Conservation (phyloP, 2,113 vertebrate species). For the Menura novaehollandiae region DNA sequence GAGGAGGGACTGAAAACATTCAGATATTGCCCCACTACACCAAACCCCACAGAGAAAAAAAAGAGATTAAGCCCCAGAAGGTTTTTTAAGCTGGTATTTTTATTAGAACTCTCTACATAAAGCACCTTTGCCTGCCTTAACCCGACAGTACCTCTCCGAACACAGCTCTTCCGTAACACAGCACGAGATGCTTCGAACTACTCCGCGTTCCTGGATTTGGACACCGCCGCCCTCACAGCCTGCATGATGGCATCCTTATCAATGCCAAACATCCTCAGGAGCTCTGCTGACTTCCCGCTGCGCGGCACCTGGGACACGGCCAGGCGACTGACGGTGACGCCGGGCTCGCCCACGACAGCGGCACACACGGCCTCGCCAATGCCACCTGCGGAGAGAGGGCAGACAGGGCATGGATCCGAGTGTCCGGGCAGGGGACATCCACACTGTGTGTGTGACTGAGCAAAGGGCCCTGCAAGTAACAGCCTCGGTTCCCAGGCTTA, state of each 20-base stretch:
- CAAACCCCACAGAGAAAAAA: background rate
- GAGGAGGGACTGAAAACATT: background rate
- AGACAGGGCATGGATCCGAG: rapidly evolving
- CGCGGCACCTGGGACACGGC: constrained; percentile 85
- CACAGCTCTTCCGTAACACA: background rate
- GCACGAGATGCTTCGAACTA: constrained; percentile 41
- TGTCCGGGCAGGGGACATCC: rapidly evolving
- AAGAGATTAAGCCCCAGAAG: background rate
- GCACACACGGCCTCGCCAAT: constrained; percentile 86
- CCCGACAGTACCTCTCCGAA: constrained; percentile 11
- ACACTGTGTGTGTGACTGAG: background rate
- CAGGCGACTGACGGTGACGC: constrained; percentile 79
- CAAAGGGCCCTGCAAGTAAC: background rate
- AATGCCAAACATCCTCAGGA: constrained; percentile 90
- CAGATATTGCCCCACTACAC: background rate
- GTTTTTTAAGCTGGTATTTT: constrained; percentile 60
- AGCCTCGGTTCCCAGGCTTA: background rate
- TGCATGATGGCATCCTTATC: constrained; percentile 87
- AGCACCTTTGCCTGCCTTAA: constrained; percentile 37
- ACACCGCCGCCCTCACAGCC: constrained; percentile 79
- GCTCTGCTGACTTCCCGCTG: constrained; percentile 86
- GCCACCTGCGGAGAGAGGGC: constrained; percentile 74
- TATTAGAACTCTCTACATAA: constrained; percentile 63
- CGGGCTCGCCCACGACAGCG: constrained; percentile 80
- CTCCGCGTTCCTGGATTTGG: constrained; percentile 82